Evolutionary conservation across 1,140 invertebrate genomes (phyloP).

Genomic region (Papilio polyxenes): DNA sequence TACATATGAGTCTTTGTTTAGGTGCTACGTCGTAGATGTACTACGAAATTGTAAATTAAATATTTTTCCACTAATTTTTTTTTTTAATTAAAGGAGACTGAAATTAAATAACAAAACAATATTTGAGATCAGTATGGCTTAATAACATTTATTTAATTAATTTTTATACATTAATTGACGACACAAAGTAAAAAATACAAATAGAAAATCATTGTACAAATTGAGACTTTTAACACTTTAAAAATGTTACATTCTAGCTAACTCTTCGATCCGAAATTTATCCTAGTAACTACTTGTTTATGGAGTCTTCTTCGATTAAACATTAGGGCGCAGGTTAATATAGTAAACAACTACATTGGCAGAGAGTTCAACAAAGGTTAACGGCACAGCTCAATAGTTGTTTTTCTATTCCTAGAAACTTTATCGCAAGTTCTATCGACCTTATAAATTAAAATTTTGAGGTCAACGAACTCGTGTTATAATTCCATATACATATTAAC

Average conservation of each 20-base stretch:
- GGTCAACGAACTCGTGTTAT: conserved; percentile 4
- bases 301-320: not conserved
- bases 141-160: no score
- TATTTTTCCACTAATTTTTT: no score
- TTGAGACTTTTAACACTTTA: no score
- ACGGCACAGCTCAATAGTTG: not conserved
- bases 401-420: conserved; percentile 27
- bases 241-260: no score
- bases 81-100: no score
- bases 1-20: not conserved
- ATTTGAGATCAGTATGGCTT: no score
- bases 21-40: not conserved
- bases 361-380: conserved; percentile 11
- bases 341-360: conserved; percentile 1
- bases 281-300: not conserved
- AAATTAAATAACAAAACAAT: no score
- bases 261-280: no score
- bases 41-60: not conserved
- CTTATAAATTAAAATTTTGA: conserved; percentile 29
- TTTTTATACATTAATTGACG: no score
- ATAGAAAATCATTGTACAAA: no score
- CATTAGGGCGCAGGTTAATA: not conserved
- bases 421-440: conserved; percentile 17
- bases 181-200: no score
- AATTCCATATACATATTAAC: not conserved